These are phyloP conservation scores for Gandaritis pyraliata DNA, from an alignment of 2,888 invertebrate genomes.

Conservation along the genomic window DNA sequence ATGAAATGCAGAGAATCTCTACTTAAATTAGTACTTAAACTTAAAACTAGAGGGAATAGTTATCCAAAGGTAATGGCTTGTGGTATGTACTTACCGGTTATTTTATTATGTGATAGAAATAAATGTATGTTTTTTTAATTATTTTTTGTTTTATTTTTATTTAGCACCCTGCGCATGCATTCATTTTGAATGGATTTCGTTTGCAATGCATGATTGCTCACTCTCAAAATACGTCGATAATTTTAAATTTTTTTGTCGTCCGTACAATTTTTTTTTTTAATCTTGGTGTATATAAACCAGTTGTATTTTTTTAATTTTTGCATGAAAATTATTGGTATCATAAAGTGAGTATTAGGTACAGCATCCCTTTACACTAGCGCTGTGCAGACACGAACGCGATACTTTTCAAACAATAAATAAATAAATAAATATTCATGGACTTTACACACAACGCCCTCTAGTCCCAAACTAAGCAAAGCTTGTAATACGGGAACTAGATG, in stretches of 20 bases:
- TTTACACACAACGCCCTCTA: too few species aligned
- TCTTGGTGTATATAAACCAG: too few species aligned
- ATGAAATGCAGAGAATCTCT: constrained; percentile 68
- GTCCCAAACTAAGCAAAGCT: too few species aligned
- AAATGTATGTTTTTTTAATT: constrained; percentile 73
- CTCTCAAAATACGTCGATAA: not conserved
- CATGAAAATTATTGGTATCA: not conserved
- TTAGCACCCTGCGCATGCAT: constrained; percentile 62
- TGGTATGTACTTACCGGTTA: constrained; percentile 57
- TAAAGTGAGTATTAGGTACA: not conserved
- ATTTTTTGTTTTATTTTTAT: constrained; percentile 77
- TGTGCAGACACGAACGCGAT: too few species aligned
- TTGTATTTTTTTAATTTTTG: too few species aligned
- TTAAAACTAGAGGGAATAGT: constrained; percentile 60
- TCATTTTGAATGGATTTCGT: constrained; percentile 26
- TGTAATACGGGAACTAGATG: too few species aligned
- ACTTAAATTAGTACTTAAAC: constrained; percentile 79
- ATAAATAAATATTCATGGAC: too few species aligned
- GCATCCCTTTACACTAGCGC: too few species aligned
- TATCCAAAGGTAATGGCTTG: constrained; percentile 70
- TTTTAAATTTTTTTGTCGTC: not conserved
- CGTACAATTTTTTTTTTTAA: too few species aligned
- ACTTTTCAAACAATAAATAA: too few species aligned
- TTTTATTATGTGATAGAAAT: constrained; percentile 72
- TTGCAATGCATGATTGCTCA: constrained; percentile 23